phyloP scores from a whole-genome alignment of 2,888 invertebrate species.

The Drosophila limbata region DNA sequence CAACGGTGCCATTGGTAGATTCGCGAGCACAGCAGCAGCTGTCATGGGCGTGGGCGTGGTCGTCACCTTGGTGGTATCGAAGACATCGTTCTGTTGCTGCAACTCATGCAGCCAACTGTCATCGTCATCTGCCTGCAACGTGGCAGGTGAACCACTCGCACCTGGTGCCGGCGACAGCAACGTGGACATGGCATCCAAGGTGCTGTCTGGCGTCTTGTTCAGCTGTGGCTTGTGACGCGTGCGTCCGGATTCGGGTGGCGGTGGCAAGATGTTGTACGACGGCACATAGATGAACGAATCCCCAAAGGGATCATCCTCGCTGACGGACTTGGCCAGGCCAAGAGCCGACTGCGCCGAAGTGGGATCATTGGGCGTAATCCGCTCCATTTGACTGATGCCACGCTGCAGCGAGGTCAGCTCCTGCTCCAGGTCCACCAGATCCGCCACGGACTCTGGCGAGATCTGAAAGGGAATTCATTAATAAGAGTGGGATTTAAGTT shows the following conservation, averaged over 20 bases:
- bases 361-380: slow-evolving; percentile 91
- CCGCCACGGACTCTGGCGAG: slow-evolving; percentile 89
- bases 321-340: slow-evolving; percentile 83
- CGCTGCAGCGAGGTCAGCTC: slow-evolving; percentile 94
- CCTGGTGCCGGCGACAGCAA: slow-evolving; percentile 61
- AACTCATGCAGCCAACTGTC: slow-evolving; percentile 83
- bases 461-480: slow-evolving; percentile 66
- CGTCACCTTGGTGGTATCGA: slow-evolving; percentile 81
- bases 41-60: slow-evolving; percentile 59
- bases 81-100: slow-evolving; percentile 81
- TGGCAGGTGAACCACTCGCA: slow-evolving; percentile 58
- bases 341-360: slow-evolving; percentile 86
- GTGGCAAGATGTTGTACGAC: slow-evolving; percentile 83
- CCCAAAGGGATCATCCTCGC: slow-evolving; percentile 89
- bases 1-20: slow-evolving; percentile 74
- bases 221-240: slow-evolving; percentile 82
- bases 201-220: slow-evolving; percentile 75
- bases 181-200: slow-evolving; percentile 62
- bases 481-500: not conserved
- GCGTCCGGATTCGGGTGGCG: slow-evolving; percentile 85
- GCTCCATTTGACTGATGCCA: slow-evolving; percentile 95
- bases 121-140: slow-evolving; percentile 72
- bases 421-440: slow-evolving; percentile 94
- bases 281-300: slow-evolving; percentile 90
- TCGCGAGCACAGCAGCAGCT: slow-evolving; percentile 46